Evolutionary conservation across 2,888 invertebrate species (phyloP).

Genomic region (Automeris io): DNA sequence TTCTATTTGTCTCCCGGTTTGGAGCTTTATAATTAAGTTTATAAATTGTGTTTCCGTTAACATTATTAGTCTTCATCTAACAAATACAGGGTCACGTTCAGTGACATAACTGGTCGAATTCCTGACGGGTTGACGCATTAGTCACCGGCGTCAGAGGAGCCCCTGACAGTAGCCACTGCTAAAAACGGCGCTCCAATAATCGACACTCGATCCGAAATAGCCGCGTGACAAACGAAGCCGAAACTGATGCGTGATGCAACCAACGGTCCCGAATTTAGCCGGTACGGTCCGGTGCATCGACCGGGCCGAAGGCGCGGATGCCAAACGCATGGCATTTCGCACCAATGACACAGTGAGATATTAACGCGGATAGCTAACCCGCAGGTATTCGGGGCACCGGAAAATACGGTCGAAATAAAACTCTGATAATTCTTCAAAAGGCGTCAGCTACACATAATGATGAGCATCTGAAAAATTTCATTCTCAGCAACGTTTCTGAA

Average conservation of each 20-base stretch:
- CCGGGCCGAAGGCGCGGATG: conserved; percentile 52
- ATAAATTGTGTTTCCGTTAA: conserved; percentile 28
- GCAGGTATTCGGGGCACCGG: conserved; percentile 54
- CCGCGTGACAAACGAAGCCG: conserved; percentile 73
- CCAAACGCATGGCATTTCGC: conserved; percentile 75
- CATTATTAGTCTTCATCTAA: conserved; percentile 44
- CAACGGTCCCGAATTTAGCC: conserved; percentile 72
- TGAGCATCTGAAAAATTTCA: too few relatives aligned
- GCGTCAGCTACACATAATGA: too few relatives aligned
- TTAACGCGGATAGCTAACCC: conserved; percentile 36
- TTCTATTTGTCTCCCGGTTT: too few relatives aligned
- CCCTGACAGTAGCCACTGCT: conserved; percentile 44
- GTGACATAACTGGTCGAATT: conserved; percentile 45
- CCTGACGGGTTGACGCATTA: conserved; percentile 44
- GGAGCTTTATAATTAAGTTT: too few relatives aligned
- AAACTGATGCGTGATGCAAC: conserved; percentile 75
- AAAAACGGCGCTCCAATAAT: conserved; percentile 72
- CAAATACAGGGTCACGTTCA: conserved; percentile 52
- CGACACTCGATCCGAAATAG: conserved; percentile 72
- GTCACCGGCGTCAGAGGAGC: conserved; percentile 40
- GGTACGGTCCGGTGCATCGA: conserved; percentile 64
- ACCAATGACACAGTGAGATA: conserved; percentile 76
- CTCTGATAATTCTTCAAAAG: too few relatives aligned
- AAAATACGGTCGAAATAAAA: conserved; percentile 45
- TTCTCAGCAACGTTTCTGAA: too few relatives aligned